Percentiles rank a stretch among this genome's conserved stretches.
These are phyloP conservation scores for Basileuterus tristriatus DNA, from an alignment of 2,797 vertebrate genomes.

Conservation along the genomic window DNA sequence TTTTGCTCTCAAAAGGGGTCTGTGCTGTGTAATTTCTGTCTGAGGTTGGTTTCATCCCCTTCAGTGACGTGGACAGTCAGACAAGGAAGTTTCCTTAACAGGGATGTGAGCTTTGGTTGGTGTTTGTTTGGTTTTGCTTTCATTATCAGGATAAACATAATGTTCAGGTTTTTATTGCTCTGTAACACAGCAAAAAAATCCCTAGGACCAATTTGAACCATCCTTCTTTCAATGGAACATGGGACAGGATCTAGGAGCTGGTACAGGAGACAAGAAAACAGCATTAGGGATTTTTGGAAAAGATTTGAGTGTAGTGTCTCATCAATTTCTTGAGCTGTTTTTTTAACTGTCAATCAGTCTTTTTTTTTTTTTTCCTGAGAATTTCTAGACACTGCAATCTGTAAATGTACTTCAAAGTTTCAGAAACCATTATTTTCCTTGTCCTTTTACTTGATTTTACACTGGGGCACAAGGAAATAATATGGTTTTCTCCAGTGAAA, in stretches of 20 bases:
- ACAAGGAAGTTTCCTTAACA: background rate
- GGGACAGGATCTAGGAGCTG: background rate
- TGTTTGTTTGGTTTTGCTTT: background rate
- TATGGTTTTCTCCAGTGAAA: background rate
- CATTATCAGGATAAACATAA: background rate
- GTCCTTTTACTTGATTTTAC: background rate
- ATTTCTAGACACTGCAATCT: background rate
- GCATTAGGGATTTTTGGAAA: background rate
- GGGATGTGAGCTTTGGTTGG: background rate
- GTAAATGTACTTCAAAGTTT: background rate
- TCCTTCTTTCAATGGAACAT: background rate
- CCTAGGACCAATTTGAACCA: background rate
- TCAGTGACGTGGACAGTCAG: too few relatives aligned
- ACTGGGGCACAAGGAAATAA: background rate
- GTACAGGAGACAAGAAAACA: background rate
- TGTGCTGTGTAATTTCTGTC: background rate
- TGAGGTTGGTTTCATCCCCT: background rate
- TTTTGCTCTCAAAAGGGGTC: background rate
- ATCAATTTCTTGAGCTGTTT: background rate
- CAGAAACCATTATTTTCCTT: background rate
- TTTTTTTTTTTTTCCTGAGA: background rate
- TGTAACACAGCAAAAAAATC: background rate
- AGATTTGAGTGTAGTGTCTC: background rate
- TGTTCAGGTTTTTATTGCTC: background rate
- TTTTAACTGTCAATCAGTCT: background rate